Conservation (phyloP, 2,113 vertebrate species). For the Gallinago media region DNA sequence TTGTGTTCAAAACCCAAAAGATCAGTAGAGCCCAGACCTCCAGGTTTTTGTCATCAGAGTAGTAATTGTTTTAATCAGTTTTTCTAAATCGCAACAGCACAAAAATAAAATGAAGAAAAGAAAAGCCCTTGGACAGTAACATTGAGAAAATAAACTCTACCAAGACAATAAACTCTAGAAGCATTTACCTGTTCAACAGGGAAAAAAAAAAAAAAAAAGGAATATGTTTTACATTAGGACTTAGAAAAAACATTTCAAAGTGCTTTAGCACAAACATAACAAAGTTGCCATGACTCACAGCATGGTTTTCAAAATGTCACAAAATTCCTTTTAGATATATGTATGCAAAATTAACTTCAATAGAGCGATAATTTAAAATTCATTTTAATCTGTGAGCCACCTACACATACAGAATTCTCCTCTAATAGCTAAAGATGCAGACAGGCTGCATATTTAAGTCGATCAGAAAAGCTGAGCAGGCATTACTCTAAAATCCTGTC, state of each 20-base stretch:
- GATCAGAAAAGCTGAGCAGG: not conserved
- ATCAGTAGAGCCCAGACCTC: conserved; percentile 26
- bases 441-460: not conserved
- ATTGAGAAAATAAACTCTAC: not conserved
- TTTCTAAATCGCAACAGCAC: conserved; percentile 31
- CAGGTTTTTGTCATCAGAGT: conserved; percentile 16
- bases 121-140: not conserved
- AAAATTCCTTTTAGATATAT: not conserved
- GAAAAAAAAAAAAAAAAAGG: not conserved
- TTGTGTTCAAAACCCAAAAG: conserved; percentile 39
- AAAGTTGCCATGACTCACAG: not conserved
- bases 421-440: not conserved
- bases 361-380: not conserved
- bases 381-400: not conserved
- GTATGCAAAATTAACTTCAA: not conserved
- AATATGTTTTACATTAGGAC: not conserved
- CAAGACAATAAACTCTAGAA: not conserved
- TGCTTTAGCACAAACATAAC: not conserved
- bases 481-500: conserved; percentile 22
- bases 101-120: not conserved
- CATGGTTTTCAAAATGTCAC: not conserved
- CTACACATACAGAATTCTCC: not conserved
- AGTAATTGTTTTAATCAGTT: conserved; percentile 37
- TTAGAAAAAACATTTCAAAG: conserved; percentile 13
- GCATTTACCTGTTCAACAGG: not conserved